A percentile compares a stretch with the other conserved stretches of the same genome.
These are phyloP conservation scores for Philopotamus ludificatus DNA, from an alignment of 1,140 invertebrate genomes.

Conservation along the genomic window DNA sequence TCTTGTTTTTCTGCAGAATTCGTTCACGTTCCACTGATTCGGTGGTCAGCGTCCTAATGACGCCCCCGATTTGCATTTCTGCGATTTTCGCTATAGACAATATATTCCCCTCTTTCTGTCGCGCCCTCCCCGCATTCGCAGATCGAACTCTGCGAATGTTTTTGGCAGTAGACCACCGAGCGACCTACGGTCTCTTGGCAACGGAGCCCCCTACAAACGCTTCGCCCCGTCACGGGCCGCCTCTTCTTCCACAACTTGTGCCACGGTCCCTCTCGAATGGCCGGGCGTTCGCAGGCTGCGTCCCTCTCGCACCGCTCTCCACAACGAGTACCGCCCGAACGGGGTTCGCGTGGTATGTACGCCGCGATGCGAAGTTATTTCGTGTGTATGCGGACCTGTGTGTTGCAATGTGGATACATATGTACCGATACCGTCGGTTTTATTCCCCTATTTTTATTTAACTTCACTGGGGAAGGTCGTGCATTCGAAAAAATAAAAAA, in stretches of 20 bases:
- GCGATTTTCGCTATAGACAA: too few relatives aligned
- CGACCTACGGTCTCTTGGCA: constrained; percentile 18
- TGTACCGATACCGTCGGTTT: not conserved
- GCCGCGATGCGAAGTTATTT: not conserved
- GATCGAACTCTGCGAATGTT: not conserved
- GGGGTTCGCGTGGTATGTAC: too few relatives aligned
- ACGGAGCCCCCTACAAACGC: constrained; percentile 7
- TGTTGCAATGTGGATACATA: not conserved
- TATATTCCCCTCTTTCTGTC: not conserved
- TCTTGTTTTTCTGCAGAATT: too few relatives aligned
- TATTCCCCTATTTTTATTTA: too few relatives aligned
- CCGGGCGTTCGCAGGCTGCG: not conserved
- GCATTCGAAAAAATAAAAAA: too few relatives aligned
- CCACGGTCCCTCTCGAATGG: not conserved
- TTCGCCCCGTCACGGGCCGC: constrained; percentile 11
- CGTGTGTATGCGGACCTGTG: not conserved
- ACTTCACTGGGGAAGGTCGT: too few relatives aligned
- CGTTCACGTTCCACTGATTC: too few relatives aligned
- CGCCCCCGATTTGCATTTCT: too few relatives aligned
- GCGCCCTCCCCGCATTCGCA: not conserved
- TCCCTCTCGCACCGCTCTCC: constrained; percentile 5
- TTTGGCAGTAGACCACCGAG: constrained; percentile 4
- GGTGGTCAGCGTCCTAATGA: too few relatives aligned
- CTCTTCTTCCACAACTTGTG: not conserved
- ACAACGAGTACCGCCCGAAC: too few relatives aligned